These are phyloP conservation scores for Takifugu rubripes DNA, from an alignment of 2,797 vertebrate genomes.

Conservation along the genomic window DNA sequence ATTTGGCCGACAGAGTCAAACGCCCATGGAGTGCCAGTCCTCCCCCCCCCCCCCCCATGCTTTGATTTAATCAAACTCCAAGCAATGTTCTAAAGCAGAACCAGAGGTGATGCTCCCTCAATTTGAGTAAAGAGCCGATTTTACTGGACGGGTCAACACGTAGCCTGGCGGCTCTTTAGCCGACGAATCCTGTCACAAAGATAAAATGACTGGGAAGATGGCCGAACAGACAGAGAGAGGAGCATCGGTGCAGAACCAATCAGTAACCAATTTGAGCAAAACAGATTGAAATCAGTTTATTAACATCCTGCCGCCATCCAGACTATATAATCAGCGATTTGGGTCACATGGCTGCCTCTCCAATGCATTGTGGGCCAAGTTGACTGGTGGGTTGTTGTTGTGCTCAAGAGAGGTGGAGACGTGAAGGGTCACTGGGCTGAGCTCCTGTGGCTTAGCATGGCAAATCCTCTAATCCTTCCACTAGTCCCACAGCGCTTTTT, in stretches of 20 bases:
- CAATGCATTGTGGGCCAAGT: slow-evolving; percentile 13
- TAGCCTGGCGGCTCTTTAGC: slow-evolving; percentile 18
- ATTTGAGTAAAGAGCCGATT: slow-evolving; percentile 41
- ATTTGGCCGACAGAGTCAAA: slow-evolving; percentile 72
- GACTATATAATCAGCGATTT: slow-evolving; percentile 23
- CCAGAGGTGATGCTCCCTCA: slow-evolving; percentile 45
- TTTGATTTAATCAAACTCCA: slow-evolving; percentile 59
- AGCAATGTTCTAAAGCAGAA: slow-evolving; percentile 44
- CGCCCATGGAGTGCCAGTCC: slow-evolving; percentile 50
- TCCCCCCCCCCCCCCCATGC: slow-evolving; percentile 35
- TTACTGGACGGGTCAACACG: slow-evolving; percentile 5
- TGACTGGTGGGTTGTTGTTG: slow-evolving; percentile 22
- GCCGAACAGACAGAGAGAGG: not conserved
- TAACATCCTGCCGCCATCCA: slow-evolving; percentile 23
- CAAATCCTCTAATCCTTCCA: slow-evolving; percentile 77
- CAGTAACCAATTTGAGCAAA: slow-evolving; percentile 9
- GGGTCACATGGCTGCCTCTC: slow-evolving; percentile 22
- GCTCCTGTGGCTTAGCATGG: slow-evolving; percentile 67
- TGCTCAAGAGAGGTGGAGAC: slow-evolving; percentile 33
- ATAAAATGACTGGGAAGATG: slow-evolving; percentile 6
- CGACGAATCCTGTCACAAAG: not conserved
- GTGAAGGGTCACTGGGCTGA: slow-evolving; percentile 55
- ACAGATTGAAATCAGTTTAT: slow-evolving; percentile 28
- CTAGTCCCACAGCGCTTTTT: slow-evolving; percentile 53
- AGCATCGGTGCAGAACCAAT: slow-evolving; percentile 2